These are phyloP conservation scores for Cyrtorhinus lividipennis DNA, from an alignment of 1,140 invertebrate genomes.

Conservation along the genomic window DNA sequence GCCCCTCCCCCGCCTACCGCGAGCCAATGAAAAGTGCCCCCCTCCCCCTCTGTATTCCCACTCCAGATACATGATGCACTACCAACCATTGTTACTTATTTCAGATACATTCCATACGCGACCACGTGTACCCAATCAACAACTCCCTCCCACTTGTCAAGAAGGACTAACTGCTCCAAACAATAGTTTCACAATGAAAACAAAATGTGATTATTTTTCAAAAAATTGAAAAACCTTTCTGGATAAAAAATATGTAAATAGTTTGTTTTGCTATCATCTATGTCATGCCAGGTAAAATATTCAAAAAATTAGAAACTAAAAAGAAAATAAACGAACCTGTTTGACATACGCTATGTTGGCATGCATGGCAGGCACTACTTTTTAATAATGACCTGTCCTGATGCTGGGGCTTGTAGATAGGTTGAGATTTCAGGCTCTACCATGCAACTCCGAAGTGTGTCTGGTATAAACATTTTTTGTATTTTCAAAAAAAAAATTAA, in stretches of 20 bases:
- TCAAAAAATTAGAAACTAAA: constrained; percentile 17
- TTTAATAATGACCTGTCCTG: constrained; percentile 51
- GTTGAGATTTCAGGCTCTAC: constrained; percentile 68
- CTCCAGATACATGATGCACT: constrained; percentile 22
- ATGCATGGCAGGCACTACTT: constrained; percentile 17
- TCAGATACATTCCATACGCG: not conserved
- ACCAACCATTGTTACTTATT: constrained; percentile 7
- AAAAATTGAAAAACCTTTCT: no score
- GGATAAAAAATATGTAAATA: not conserved
- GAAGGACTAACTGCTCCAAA: no score
- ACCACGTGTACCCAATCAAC: not conserved
- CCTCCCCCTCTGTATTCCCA: not conserved
- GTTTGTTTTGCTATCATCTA: not conserved
- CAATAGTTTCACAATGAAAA: no score
- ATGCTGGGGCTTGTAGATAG: constrained; percentile 63
- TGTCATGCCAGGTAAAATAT: not conserved
- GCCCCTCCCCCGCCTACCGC: not conserved
- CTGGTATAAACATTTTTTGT: constrained; percentile 60
- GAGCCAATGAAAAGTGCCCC: constrained; percentile 15
- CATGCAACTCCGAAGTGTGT: constrained; percentile 64
- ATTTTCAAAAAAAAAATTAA: no score
- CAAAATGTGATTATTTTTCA: no score
- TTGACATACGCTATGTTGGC: constrained; percentile 21
- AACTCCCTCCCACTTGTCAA: not conserved
- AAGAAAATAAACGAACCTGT: constrained; percentile 19